Evolutionary conservation across 2,888 invertebrate genomes (phyloP), one percentile per base, ranked within the genome.

Genomic region (Harpalus rubripes): DNA sequence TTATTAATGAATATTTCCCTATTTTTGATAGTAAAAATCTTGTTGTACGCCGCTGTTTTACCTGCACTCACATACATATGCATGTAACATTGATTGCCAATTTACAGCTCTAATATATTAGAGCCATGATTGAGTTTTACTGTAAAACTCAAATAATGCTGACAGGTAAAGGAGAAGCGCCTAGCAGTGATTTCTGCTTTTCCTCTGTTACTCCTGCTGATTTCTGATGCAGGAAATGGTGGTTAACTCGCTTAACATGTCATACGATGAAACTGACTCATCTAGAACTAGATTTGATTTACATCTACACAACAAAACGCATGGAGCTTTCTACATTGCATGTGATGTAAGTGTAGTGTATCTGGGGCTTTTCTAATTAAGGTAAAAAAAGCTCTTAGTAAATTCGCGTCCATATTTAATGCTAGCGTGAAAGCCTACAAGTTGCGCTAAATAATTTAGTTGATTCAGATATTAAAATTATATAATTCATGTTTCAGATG

Each of bases 21-120:
- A 1, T 32, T 32, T 32, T 5, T 5, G 6, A 32, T 32, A 5
- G 32, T 10, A 5, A 44, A 44, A 44, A 52, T 52, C 10, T 74
- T 16, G 16, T 2, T 44, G 52, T 41, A 52, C 63, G 63, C 63
- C 63, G 0, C 22, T 63, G 63, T 7, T 26, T 63, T 63, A 63
- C 63, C 63, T 63, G 26, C 63, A 63, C 87, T 86, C 86, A 84
- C 90, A 91, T 91, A 90, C 91, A 91, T 91, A 91, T 91, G 91
- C 91, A 91, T 91, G 90, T 90, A 91, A 91, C 91, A 91, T 91
- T 91, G 92, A 92, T 91, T 91, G 91, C 91, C 91, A 91, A 92
- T 92, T 92, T 91, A 91, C 91, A 91, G 91, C 91, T 91, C 91
- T 91, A 92, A 92, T 91, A 91, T 91, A 91, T 92, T 91, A 91